Percentiles rank a stretch among this genome's conserved stretches.
Conservation (phyloP, 2,113 vertebrate genomes). For the Scolopax mira region DNA sequence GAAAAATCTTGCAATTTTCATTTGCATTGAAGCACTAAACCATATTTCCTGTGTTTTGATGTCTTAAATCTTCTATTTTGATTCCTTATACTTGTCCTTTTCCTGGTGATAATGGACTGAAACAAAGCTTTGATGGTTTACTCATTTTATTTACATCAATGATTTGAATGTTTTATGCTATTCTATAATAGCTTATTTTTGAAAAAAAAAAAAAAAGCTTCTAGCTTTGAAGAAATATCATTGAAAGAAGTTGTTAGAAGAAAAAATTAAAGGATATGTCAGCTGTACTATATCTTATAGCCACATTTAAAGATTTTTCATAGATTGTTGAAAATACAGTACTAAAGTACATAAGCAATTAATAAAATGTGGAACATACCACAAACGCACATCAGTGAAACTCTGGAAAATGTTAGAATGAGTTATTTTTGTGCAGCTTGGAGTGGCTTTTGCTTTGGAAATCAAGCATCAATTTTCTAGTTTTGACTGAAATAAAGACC, state of each 20-base stretch:
- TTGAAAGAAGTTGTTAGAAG: neutral
- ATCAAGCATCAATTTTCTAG: constrained; percentile 67
- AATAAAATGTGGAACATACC: constrained; percentile 65
- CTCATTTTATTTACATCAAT: neutral
- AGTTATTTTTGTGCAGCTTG: constrained; percentile 67
- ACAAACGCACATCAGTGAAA: constrained; percentile 49
- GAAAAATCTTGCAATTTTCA: neutral
- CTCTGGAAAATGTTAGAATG: constrained; percentile 62
- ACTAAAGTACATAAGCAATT: constrained; percentile 61
- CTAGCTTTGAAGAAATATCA: constrained; percentile 25
- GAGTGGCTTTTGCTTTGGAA: constrained; percentile 69
- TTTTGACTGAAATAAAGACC: constrained; percentile 72
- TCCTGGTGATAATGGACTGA: neutral
- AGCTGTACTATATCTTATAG: constrained; percentile 42
- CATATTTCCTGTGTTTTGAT: neutral
- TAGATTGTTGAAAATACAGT: constrained; percentile 49
- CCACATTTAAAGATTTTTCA: constrained; percentile 26
- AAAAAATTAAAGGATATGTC: constrained; percentile 45
- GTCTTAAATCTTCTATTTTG: neutral
- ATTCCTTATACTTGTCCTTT: neutral
- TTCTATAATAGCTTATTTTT: neutral
- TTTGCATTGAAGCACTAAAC: neutral
- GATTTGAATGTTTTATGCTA: neutral
- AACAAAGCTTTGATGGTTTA: neutral
- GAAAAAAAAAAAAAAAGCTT: neutral